Evolutionary conservation across 2,888 invertebrate species (phyloP).

Genomic region (Caenorhabditis uteleia): DNA sequence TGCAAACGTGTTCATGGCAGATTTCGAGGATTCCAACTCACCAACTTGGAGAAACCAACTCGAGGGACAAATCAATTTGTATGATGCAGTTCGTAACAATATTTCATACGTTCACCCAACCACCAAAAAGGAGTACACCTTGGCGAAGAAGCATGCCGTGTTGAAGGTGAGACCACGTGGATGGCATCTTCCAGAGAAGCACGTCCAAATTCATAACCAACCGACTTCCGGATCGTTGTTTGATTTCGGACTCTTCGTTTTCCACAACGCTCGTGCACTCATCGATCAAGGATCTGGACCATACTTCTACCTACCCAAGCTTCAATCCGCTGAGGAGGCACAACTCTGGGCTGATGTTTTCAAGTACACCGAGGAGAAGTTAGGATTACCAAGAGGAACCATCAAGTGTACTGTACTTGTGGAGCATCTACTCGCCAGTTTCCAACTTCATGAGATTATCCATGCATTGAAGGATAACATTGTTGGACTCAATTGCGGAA

Average conservation of each 20-base stretch:
- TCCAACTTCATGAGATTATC: conserved; percentile 77
- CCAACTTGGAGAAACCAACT: conserved; percentile 80
- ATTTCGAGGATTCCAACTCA: conserved; percentile 77
- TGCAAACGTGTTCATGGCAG: conserved; percentile 69
- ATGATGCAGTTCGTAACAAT: conserved; percentile 74
- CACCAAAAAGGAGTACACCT: conserved; percentile 65
- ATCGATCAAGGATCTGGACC: conserved; percentile 76
- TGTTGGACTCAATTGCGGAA: conserved; percentile 79
- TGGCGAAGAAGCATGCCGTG: conserved; percentile 74
- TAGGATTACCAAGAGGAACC: conserved; percentile 75
- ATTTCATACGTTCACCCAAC: conserved; percentile 68
- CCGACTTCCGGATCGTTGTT: conserved; percentile 77
- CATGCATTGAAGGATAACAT: conserved; percentile 78
- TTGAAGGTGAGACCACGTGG: conserved; percentile 79
- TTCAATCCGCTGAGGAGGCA: conserved; percentile 78
- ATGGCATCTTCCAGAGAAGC: conserved; percentile 79
- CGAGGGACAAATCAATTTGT: conserved; percentile 76
- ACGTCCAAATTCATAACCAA: conserved; percentile 68
- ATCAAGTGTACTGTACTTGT: conserved; percentile 80
- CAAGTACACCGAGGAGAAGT: conserved; percentile 74
- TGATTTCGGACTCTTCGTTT: conserved; percentile 78
- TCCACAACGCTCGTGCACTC: conserved; percentile 76
- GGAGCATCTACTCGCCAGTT: conserved; percentile 78
- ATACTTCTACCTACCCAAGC: conserved; percentile 79
- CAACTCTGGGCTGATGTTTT: conserved; percentile 79